phyloP scores from a whole-genome alignment of 35 echinoderm and acorn worm species.

The Acanthaster planci region DNA sequence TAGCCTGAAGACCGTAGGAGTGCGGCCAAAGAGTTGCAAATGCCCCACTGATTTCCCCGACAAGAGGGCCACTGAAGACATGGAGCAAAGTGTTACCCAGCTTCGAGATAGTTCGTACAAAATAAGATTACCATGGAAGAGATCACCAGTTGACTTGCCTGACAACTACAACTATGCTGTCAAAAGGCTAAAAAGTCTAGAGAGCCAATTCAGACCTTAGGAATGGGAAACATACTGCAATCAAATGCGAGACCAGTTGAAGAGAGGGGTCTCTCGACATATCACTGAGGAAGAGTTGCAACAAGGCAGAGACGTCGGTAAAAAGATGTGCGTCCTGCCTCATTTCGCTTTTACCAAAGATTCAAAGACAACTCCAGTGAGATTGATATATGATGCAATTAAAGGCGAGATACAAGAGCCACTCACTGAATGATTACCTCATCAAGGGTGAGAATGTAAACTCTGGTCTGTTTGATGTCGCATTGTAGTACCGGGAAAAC shows the following conservation, averaged over 20 bases:
- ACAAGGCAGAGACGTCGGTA: conserved; percentile 37
- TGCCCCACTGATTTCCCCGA: conserved; percentile 18
- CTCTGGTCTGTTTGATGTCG: conserved; percentile 28
- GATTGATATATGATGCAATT: conserved; percentile 31
- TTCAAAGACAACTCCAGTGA: conserved; percentile 52
- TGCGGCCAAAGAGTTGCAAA: conserved; percentile 40
- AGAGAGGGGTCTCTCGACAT: conserved; percentile 48
- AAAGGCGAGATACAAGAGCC: conserved; percentile 12
- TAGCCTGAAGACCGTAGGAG: conserved; percentile 20
- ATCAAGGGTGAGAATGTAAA: conserved; percentile 35
- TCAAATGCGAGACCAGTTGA: conserved; percentile 64
- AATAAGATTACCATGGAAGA: conserved; percentile 27
- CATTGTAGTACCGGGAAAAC: conserved; percentile 36
- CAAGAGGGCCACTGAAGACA: conserved; percentile 14
- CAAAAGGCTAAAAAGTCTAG: not conserved
- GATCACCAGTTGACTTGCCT: conserved; percentile 40
- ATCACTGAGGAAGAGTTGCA: conserved; percentile 53
- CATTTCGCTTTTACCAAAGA: conserved; percentile 37
- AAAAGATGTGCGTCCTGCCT: conserved; percentile 73
- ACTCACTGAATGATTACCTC: conserved; percentile 46
- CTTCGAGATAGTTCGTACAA: conserved; percentile 32
- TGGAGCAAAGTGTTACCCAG: conserved; percentile 35
- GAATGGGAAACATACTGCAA: conserved; percentile 51
- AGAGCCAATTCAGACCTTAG: not conserved
- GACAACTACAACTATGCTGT: conserved; percentile 44